These are phyloP conservation scores for Rhadina sibilatrix DNA, from an alignment of 2,113 vertebrate species.

Conservation along the genomic window DNA sequence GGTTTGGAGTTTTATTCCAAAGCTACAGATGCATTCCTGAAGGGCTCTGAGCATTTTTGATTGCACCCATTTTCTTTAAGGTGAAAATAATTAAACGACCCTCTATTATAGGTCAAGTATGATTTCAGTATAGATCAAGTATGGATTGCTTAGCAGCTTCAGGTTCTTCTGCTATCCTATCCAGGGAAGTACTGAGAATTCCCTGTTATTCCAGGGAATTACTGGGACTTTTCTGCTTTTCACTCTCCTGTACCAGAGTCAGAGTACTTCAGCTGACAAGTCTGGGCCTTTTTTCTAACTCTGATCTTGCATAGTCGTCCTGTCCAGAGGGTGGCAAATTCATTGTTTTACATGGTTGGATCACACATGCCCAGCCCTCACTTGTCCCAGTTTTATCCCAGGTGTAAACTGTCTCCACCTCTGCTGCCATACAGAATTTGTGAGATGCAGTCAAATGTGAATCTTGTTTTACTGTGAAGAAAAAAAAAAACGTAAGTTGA, in stretches of 20 bases:
- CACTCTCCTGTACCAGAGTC: not conserved
- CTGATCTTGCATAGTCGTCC: too few species aligned
- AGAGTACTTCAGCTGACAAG: not conserved
- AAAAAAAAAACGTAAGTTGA: not conserved
- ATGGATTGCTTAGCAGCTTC: not conserved
- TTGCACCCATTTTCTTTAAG: not conserved
- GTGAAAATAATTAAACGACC: not conserved
- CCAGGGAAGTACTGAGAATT: not conserved
- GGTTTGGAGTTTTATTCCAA: not conserved
- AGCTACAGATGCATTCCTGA: not conserved
- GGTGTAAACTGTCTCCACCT: not conserved
- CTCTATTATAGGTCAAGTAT: not conserved
- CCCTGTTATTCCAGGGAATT: not conserved
- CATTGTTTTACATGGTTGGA: not conserved
- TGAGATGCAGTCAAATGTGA: not conserved
- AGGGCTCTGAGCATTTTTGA: not conserved
- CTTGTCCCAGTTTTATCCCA: not conserved
- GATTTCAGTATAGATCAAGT: not conserved
- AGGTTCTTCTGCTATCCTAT: not conserved
- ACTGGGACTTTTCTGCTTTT: not conserved
- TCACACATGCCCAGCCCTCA: not conserved
- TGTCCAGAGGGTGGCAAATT: not conserved
- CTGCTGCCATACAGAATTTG: not conserved
- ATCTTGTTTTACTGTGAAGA: not conserved
- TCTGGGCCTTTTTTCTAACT: not conserved